A percentile compares a stretch with the other conserved stretches of the same genome.
Evolutionary conservation across 53 echinoderm and acorn worm species (phyloP).

Genomic region (Glandiceps talaboti): DNA sequence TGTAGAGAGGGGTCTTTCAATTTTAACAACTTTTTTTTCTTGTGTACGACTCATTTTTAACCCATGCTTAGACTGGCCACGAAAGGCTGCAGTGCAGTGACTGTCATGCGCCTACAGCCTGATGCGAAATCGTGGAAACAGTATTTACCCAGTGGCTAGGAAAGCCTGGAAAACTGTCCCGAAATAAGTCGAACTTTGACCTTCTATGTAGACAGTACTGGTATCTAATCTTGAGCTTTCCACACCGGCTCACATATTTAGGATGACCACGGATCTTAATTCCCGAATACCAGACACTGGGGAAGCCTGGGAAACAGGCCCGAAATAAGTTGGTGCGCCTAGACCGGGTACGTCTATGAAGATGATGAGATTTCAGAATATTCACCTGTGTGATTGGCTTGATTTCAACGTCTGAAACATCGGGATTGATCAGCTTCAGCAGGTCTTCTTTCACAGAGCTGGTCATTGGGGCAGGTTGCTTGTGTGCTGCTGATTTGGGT

Average conservation of each 20-base stretch:
- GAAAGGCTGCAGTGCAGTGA: not conserved
- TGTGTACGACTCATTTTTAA: not conserved
- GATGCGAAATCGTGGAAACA: not conserved
- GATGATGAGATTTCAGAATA: not conserved
- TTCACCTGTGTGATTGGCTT: constrained; percentile 14
- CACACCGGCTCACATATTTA: not conserved
- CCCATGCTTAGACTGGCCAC: not conserved
- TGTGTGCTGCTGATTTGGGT: constrained; percentile 25
- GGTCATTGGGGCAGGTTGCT: constrained; percentile 11
- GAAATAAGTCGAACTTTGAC: not conserved
- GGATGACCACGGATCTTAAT: not conserved
- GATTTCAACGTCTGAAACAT: constrained; percentile 24
- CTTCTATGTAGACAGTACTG: not conserved
- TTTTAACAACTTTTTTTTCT: not conserved
- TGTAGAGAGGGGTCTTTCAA: no score
- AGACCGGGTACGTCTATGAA: not conserved
- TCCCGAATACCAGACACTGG: not conserved
- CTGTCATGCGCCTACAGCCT: not conserved
- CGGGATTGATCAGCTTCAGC: constrained; percentile 72
- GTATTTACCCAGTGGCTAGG: not conserved
- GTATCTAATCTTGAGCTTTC: not conserved
- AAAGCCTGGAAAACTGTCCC: not conserved
- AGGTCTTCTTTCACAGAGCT: constrained; percentile 77
- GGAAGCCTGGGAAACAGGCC: not conserved
- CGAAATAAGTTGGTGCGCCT: not conserved